Evolutionary conservation across 2,888 invertebrate species (phyloP), one percentile per base, ranked within the genome.

Genomic region (Conomelus anceps): DNA sequence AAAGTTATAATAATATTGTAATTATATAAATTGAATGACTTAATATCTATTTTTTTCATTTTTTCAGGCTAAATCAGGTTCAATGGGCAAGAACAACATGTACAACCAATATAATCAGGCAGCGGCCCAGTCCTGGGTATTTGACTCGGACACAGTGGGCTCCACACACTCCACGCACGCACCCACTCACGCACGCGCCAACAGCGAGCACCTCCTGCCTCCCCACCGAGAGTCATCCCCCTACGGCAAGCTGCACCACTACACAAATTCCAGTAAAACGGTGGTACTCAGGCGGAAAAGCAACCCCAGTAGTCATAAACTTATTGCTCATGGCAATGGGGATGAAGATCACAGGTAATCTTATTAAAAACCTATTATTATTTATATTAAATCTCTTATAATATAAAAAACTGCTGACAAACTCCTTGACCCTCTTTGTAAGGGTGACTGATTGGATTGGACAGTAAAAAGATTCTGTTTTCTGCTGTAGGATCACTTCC

Each of bases 91-190:
- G 91, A 92, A 89, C 92, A 92, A 89, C 90, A 90, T 91, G n/a
- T 91, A 91, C 89, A 90, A 90, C 90, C 92, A 92, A 23, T 93
- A 93, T 92, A 93, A 93, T 92, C 63, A 63, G n/a, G n/a, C 63
- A n/a, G 63, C 63, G 7, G 93, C 94, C 22, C 94, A 94, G 92
- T 94, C 94, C 90, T 94, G 94, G 94, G 94, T 94, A 86, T 94
- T 94, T 92, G 94, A 94, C 89, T 92, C 93, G 22, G 93, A 92
- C 89, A 91, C 91, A 22, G 91, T 91, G 17, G 90, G 92, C 84
- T 91, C 91, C 11, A 91, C 92, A 13, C 91, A 92, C 34, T 34
- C 63, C n/a, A n/a, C n/a, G n/a, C 63, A 63, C 63, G n/a, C n/a
- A n/a, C n/a, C 20, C n/a, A n/a, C 63, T 20, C 63, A 63, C 63